phyloP scores from a whole-genome alignment of 1,140 invertebrate genomes.

The Helicoverpa zea region DNA sequence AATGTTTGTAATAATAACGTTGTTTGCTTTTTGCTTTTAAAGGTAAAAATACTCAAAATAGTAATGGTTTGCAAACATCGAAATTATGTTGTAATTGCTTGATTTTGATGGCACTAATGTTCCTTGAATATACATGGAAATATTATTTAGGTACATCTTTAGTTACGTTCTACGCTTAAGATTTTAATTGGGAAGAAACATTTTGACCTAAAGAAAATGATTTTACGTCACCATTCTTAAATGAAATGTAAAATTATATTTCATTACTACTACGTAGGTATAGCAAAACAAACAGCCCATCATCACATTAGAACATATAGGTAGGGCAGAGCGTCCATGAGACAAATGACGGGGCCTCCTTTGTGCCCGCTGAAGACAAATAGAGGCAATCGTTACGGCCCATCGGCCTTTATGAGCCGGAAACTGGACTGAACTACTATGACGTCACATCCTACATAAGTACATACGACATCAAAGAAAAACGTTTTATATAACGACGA shows the following conservation, averaged over 20 bases:
- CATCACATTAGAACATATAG: slow-evolving; percentile 13
- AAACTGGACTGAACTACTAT: slow-evolving; percentile 63
- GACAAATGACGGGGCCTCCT: slow-evolving; percentile 44
- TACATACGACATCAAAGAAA: slow-evolving; percentile 1
- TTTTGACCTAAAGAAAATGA: too few relatives aligned
- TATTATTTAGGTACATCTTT: too few relatives aligned
- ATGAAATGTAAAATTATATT: too few relatives aligned
- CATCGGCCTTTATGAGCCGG: slow-evolving; percentile 64
- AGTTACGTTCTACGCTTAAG: too few relatives aligned
- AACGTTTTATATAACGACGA: not conserved
- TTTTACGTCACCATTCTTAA: too few relatives aligned
- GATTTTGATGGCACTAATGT: not conserved
- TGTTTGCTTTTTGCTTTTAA: not conserved
- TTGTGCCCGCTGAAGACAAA: slow-evolving; percentile 62
- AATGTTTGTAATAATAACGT: not conserved
- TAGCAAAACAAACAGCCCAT: not conserved
- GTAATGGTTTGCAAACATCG: slow-evolving; percentile 1
- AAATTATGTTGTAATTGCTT: not conserved
- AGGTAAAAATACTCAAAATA: not conserved
- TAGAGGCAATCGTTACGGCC: slow-evolving; percentile 66
- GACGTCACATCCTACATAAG: slow-evolving; percentile 8
- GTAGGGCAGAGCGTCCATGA: not conserved
- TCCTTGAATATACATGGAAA: too few relatives aligned
- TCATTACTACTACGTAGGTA: too few relatives aligned
- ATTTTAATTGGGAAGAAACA: too few relatives aligned